These are phyloP conservation scores for Mesorhabditis spiculigera DNA, from an alignment of 2,888 invertebrate species.

Conservation along the genomic window DNA sequence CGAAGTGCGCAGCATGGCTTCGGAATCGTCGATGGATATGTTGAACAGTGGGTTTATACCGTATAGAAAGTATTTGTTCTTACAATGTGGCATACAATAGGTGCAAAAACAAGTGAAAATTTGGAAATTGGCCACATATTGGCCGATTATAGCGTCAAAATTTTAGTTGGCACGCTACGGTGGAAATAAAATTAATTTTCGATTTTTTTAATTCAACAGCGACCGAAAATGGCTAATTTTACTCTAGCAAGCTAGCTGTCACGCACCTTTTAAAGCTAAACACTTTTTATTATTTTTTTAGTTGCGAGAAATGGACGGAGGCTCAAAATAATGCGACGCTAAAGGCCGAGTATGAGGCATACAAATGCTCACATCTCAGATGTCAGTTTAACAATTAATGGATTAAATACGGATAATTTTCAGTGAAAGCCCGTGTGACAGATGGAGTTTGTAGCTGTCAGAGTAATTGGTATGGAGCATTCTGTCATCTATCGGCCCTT, in stretches of 20 bases:
- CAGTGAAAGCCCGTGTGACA: conserved; percentile 36
- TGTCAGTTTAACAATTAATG: conserved; percentile 17
- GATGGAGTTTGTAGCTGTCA: conserved; percentile 44
- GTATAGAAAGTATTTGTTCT: no score
- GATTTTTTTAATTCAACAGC: no score
- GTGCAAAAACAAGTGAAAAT: no score
- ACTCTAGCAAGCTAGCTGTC: no score
- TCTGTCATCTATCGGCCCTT: neutral
- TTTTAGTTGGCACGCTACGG: no score
- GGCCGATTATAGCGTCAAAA: no score
- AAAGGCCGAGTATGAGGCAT: conserved; percentile 40
- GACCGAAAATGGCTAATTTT: no score
- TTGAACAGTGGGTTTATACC: neutral
- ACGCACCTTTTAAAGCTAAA: conserved; percentile 5
- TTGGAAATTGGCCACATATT: no score
- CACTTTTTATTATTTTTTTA: conserved; percentile 15
- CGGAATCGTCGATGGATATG: neutral
- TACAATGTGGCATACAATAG: no score
- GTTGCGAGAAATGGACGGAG: conserved; percentile 37
- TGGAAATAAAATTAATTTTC: no score
- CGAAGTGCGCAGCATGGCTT: neutral
- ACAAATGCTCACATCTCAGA: conserved; percentile 49
- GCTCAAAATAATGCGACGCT: conserved; percentile 25
- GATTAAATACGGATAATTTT: conserved; percentile 6
- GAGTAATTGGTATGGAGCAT: conserved; percentile 40